Conservation (phyloP, 2,888 invertebrate species). For the Synanthedon andrenaeformis region DNA sequence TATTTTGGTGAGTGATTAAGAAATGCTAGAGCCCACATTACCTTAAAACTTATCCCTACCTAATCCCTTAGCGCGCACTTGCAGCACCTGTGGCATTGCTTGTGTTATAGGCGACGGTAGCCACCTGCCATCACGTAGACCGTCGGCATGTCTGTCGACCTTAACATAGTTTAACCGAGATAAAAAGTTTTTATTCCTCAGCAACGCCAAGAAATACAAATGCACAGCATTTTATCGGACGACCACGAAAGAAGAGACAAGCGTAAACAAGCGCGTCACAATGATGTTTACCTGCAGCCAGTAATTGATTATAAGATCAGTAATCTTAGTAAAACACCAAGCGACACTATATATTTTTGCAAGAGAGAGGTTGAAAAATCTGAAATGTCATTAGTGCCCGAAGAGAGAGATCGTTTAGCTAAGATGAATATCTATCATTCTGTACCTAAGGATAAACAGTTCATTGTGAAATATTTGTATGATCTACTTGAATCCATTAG, state of each 20-base stretch:
- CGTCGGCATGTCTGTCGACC: too few species aligned
- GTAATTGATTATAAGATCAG: background rate
- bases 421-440: constrained; percentile 11
- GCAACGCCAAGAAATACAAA: constrained; percentile 43
- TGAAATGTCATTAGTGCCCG: constrained; percentile 24
- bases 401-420: constrained; percentile 23
- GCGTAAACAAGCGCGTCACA: background rate
- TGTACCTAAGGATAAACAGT: constrained; percentile 20
- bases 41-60: too few species aligned
- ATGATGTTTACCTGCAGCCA: constrained; percentile 1
- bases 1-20: too few species aligned
- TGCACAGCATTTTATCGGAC: constrained; percentile 37
- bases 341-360: constrained; percentile 16
- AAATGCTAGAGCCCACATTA: too few species aligned
- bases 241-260: background rate
- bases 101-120: too few species aligned
- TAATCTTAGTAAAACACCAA: constrained; percentile 1
- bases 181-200: constrained; percentile 11
- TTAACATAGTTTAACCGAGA: too few species aligned
- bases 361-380: constrained; percentile 14
- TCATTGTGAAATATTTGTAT: constrained; percentile 31
- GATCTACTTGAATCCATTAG: constrained; percentile 24
- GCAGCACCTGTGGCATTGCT: too few species aligned
- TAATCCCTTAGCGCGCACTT: too few species aligned
- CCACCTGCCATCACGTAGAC: too few species aligned